phyloP scores from a whole-genome alignment of 2,797 vertebrate species.

The Pangasius djambal region DNA sequence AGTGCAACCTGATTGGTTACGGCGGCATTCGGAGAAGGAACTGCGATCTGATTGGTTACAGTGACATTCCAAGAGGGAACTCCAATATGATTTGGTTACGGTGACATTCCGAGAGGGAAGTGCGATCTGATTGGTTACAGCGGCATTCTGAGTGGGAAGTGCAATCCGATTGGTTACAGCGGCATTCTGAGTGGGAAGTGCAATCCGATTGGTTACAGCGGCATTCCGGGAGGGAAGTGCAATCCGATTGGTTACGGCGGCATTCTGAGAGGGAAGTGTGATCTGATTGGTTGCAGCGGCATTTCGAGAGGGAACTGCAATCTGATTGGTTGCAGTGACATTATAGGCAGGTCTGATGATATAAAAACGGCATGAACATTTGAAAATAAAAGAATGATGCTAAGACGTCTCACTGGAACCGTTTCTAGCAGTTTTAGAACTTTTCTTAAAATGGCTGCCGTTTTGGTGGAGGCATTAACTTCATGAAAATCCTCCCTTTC shows the following conservation, averaged over 20 bases:
- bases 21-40: neutral
- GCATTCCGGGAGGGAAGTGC: too few species aligned
- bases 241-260: too few species aligned
- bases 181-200: too few species aligned
- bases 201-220: too few species aligned
- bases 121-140: neutral
- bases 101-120: too few species aligned
- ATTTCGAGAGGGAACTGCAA: neutral
- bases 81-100: too few species aligned
- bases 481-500: neutral
- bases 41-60: neutral
- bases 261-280: too few species aligned
- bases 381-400: neutral
- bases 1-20: neutral
- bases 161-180: too few species aligned
- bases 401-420: neutral
- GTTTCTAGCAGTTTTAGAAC: neutral
- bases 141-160: too few species aligned
- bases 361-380: neutral
- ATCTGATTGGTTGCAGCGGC: neutral
- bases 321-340: neutral
- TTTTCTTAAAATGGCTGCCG: conserved; percentile 17
- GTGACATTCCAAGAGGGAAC: too few species aligned
- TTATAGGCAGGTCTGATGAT: neutral
- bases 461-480: neutral